Percentiles rank a stretch among this genome's conserved stretches.
phyloP scores from a whole-genome alignment of 35 echinoderm and acorn worm genomes.

The Apostichopus parvimensis region DNA sequence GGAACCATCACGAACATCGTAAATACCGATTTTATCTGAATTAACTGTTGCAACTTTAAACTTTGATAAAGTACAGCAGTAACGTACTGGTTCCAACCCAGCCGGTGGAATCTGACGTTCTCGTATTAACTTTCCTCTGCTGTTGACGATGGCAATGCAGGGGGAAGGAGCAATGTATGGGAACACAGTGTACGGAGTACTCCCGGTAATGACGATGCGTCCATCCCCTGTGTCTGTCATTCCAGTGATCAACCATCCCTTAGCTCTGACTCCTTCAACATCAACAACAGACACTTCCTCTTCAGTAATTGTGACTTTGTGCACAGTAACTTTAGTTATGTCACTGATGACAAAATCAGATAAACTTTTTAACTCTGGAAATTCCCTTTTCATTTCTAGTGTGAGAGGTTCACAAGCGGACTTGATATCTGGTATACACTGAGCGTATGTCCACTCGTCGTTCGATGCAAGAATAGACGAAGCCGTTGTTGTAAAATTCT shows the following conservation, averaged over 20 bases:
- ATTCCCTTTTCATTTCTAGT: neutral
- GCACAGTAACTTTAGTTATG: neutral
- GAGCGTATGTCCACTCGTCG: slow-evolving; percentile 1
- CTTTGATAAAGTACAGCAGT: neutral
- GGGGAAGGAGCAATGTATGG: neutral
- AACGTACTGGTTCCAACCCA: neutral
- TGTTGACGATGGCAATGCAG: too few species aligned
- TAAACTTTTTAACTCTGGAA: neutral
- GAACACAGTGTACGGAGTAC: neutral
- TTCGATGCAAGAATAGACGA: neutral
- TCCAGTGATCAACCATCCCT: neutral
- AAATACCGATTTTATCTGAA: neutral
- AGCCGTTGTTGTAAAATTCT: neutral
- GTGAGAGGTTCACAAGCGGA: neutral
- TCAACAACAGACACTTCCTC: neutral
- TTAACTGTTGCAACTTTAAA: neutral
- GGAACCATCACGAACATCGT: neutral
- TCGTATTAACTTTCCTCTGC: neutral
- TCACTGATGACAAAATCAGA: neutral
- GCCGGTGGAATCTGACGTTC: neutral
- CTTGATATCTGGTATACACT: neutral
- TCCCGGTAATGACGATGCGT: neutral
- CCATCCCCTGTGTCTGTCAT: neutral
- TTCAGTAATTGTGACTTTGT: neutral
- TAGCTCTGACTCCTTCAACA: neutral